These are phyloP conservation scores for Leptocoma aspasia DNA, from an alignment of 2,113 vertebrate genomes.

Conservation along the genomic window DNA sequence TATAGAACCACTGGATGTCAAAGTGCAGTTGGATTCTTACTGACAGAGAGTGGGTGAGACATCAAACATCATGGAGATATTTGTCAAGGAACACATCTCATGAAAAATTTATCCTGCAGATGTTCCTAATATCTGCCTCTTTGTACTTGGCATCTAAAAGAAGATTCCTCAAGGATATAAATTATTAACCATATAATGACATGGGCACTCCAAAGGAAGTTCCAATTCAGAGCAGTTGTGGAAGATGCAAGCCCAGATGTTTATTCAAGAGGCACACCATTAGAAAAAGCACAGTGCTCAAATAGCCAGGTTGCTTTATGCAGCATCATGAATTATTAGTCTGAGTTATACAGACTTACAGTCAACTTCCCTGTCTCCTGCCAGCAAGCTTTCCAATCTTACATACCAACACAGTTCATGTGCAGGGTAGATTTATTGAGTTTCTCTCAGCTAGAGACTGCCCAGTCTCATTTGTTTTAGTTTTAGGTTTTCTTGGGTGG, in stretches of 20 bases:
- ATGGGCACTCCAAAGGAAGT: background rate
- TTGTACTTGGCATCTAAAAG: background rate
- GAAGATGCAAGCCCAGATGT: background rate
- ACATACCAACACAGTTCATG: background rate
- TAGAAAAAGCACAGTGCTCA: background rate
- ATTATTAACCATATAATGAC: background rate
- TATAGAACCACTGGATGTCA: background rate
- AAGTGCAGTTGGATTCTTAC: background rate
- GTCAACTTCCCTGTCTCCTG: background rate
- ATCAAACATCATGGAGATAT: background rate
- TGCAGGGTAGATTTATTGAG: constrained; percentile 5
- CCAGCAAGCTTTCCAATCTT: background rate
- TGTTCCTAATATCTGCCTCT: background rate
- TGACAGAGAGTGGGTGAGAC: background rate
- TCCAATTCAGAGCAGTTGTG: background rate
- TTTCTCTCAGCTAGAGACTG: background rate
- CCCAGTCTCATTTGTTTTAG: background rate
- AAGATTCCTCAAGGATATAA: background rate
- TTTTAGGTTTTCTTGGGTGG: background rate
- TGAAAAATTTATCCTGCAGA: background rate
- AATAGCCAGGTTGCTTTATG: background rate
- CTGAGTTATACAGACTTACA: background rate
- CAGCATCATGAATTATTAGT: background rate
- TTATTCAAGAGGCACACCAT: background rate
- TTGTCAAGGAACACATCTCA: background rate